Conservation (phyloP, 2,888 invertebrate species). For the Acleris sparsana region DNA sequence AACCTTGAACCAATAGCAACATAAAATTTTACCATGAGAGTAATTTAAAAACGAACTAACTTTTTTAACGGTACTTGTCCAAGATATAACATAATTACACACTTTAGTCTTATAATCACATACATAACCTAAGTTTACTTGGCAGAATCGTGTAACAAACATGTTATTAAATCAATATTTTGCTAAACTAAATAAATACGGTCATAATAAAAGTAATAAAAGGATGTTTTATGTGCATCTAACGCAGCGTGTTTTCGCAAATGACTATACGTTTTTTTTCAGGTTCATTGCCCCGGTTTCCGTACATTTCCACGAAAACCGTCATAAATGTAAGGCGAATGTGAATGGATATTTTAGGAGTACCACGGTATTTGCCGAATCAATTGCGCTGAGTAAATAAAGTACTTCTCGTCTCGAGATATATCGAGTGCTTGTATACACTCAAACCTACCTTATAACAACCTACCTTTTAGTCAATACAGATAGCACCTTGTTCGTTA, state of each 20-base stretch:
- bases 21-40: no score
- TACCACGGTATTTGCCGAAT: conserved; percentile 49
- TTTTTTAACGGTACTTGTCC: no score
- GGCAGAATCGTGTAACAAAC: no score
- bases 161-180: no score
- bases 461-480: conserved; percentile 16
- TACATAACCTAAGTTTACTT: no score
- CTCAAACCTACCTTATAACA: conserved; percentile 7
- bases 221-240: neutral
- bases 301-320: conserved; percentile 26
- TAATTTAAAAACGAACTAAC: no score
- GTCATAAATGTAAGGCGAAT: conserved; percentile 34
- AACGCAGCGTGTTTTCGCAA: conserved; percentile 13
- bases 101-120: no score
- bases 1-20: no score
- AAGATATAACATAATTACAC: no score
- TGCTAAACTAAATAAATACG: no score
- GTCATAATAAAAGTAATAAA: neutral
- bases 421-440: conserved; percentile 36
- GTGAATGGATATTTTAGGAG: conserved; percentile 43
- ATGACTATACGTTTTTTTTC: conserved; percentile 11
- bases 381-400: conserved; percentile 50
- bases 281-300: conserved; percentile 31
- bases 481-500: neutral
- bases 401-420: conserved; percentile 49